These are phyloP conservation scores for Penaeus monodon DNA, from an alignment of 2,888 invertebrate species.

Conservation along the genomic window DNA sequence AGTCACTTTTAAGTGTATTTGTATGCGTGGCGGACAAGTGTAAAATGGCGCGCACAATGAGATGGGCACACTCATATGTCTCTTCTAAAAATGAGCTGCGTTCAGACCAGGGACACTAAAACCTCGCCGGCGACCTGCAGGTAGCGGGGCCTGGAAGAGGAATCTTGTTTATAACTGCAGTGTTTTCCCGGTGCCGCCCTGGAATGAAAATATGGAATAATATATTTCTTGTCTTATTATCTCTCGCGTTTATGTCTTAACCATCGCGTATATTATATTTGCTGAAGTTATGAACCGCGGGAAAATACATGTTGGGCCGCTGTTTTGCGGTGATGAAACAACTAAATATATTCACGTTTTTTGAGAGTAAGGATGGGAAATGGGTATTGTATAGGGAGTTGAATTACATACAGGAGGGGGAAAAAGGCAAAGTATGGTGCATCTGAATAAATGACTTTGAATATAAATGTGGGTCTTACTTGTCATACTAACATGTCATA, in stretches of 20 bases:
- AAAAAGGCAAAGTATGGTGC: too few relatives aligned
- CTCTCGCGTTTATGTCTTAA: constrained; percentile 34
- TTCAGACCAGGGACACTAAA: background rate
- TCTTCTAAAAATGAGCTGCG: constrained; percentile 42
- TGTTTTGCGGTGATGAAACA: background rate
- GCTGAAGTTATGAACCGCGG: constrained; percentile 1
- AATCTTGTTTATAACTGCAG: constrained; percentile 44
- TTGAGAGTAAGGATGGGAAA: too few relatives aligned
- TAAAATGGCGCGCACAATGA: constrained; percentile 60
- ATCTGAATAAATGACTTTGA: too few relatives aligned
- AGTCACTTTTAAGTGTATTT: constrained; percentile 61
- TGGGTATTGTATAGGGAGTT: too few relatives aligned
- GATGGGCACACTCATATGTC: constrained; percentile 54
- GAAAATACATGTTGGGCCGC: constrained; percentile 1
- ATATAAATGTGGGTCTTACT: too few relatives aligned
- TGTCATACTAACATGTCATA: too few relatives aligned
- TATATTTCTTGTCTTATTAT: constrained; percentile 44
- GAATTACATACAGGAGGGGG: too few relatives aligned
- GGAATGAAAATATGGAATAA: constrained; percentile 54
- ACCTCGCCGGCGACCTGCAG: background rate
- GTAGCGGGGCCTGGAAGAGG: background rate
- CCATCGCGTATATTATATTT: constrained; percentile 25
- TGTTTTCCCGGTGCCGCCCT: constrained; percentile 26
- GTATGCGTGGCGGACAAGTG: constrained; percentile 62
- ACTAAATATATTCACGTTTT: too few relatives aligned